Evolutionary conservation across 2,888 invertebrate genomes (phyloP), one percentile per base, ranked within the genome.

Genomic region (Orthosia gothica): DNA sequence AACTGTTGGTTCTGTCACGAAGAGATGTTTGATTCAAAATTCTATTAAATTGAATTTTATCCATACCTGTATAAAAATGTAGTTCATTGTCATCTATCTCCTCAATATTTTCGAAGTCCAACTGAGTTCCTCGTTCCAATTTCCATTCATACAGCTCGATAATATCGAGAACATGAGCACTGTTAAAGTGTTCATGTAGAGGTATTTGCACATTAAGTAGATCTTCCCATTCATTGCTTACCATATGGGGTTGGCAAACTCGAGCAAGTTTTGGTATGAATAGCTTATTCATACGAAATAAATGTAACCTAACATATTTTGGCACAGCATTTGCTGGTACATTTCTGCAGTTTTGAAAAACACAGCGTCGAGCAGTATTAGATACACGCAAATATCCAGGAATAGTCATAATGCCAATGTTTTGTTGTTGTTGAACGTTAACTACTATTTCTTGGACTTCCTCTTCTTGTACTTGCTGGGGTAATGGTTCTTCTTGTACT

Each of bases 161-260:
- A 54, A 64, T 64, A n/a, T 64, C 64, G n/a, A 50, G 64, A 18
- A 64, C 50, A 52, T 64, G 50, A 52, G 50, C 64, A 64, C 40
- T 52, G 40, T 52, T 64, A 32, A 32, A 32, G 32, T 32, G 32
- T 32, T 32, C 32, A 32, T 32, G 32, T 32, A 47, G 57, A 47
- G 26, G 50, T 55, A 49, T 67, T 52, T 47, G 26, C 47, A 45
- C 26, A 62, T 62, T 62, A 20, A 62, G 23, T 23, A 65, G 32
- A 50, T 69, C 69, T 65, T 70, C 52, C 61, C 64, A 70, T 23
- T 50, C 47, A 45, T 54, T 70, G 40, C 40, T 52, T 49, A 59
- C 7, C 55, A 70, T 54, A 70, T 74, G 74, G 11, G 47, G 52
- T n/a, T 69, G 58, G 52, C 74, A 74, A n/a, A 69, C 63, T 58